Evolutionary conservation across 2,113 vertebrate genomes (phyloP).

Genomic region (Tetrao urogallus): DNA sequence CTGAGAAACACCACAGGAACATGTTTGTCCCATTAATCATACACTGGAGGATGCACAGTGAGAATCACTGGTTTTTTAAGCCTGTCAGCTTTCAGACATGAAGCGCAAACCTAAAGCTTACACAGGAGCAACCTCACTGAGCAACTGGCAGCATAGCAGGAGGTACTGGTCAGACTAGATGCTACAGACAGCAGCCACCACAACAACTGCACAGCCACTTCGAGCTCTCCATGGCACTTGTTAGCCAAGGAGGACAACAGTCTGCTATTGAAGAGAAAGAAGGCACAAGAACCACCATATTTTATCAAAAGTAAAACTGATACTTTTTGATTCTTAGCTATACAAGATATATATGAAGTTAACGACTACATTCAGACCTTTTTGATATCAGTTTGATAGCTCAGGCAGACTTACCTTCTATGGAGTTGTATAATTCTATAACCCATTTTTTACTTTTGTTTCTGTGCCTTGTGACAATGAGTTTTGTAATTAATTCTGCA

Average conservation of each 20-base stretch:
- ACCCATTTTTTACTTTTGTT: background rate
- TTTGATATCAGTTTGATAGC: background rate
- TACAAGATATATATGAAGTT: background rate
- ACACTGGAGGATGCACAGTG: background rate
- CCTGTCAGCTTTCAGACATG: constrained; percentile 8
- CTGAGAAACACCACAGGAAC: constrained; percentile 49
- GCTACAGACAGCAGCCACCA: background rate
- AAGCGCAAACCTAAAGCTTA: background rate
- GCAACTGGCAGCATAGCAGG: background rate
- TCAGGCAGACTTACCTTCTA: background rate
- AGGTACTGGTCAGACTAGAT: background rate
- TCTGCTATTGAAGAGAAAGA: background rate
- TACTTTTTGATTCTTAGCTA: background rate
- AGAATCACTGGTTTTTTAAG: background rate
- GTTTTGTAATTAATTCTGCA: background rate
- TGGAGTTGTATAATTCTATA: background rate
- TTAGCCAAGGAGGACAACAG: background rate
- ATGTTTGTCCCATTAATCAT: constrained; percentile 31
- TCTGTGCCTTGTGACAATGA: background rate
- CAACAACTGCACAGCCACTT: background rate
- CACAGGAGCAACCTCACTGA: background rate
- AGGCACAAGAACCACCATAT: background rate
- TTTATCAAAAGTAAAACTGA: background rate
- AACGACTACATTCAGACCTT: background rate
- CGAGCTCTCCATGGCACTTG: background rate